Conservation (phyloP, 1,140 invertebrate species). For the Schmidtea mediterranea region DNA sequence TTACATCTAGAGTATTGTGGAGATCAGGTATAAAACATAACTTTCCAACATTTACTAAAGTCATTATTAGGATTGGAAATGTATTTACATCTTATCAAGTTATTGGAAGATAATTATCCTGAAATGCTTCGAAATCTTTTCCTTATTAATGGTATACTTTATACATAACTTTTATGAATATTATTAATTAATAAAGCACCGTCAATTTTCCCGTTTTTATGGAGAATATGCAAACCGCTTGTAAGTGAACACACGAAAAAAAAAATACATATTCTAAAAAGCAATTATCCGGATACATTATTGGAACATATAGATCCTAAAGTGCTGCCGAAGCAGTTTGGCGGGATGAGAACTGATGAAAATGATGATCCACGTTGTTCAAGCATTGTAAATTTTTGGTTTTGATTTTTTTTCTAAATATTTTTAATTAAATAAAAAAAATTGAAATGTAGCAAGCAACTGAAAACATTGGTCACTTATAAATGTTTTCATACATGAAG, state of each 20-base stretch:
- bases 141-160: slow-evolving; percentile 44
- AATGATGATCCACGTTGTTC: slow-evolving; percentile 40
- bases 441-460: too few relatives aligned
- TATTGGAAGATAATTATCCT: slow-evolving; percentile 35
- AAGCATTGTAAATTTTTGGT: too few relatives aligned
- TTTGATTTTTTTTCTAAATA: too few relatives aligned
- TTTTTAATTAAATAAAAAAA: too few relatives aligned
- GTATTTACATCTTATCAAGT: slow-evolving; percentile 46
- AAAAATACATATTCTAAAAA: slow-evolving; percentile 57
- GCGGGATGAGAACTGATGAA: slow-evolving; percentile 46
- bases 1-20: slow-evolving; percentile 50
- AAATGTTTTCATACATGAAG: too few relatives aligned
- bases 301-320: slow-evolving; percentile 37
- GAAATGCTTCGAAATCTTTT: slow-evolving; percentile 54
- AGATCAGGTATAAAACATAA: slow-evolving; percentile 37
- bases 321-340: slow-evolving; percentile 47
- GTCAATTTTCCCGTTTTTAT: slow-evolving; percentile 55
- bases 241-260: slow-evolving; percentile 58
- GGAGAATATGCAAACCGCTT: slow-evolving; percentile 57
- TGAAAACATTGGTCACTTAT: too few relatives aligned
- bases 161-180: neutral
- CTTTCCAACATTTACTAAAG: neutral
- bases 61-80: slow-evolving; percentile 38
- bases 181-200: slow-evolving; percentile 30
- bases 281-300: slow-evolving; percentile 32